A percentile compares a stretch with the other conserved stretches of the same genome.
Conservation (phyloP, 2,797 vertebrate genomes). For the Lepus oiostolus region DNA sequence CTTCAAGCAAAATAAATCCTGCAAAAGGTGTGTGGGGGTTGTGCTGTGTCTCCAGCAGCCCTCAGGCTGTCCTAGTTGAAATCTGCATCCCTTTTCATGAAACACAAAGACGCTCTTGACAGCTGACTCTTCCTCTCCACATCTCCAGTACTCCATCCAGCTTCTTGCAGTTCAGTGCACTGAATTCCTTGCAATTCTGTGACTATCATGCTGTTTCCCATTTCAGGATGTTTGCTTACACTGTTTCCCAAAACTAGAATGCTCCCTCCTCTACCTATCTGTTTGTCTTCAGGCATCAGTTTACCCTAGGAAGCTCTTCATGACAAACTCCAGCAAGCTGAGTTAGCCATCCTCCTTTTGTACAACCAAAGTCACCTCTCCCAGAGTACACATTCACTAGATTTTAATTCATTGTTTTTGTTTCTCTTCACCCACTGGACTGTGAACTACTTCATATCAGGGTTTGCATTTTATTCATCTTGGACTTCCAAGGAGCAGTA, state of each 20-base stretch:
- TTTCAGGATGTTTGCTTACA: background rate
- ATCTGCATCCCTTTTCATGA: background rate
- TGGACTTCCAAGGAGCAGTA: background rate
- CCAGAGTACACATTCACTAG: background rate
- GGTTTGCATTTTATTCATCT: background rate
- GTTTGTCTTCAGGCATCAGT: background rate
- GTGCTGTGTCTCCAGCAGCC: background rate
- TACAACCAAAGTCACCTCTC: background rate
- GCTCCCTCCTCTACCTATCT: background rate
- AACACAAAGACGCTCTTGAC: too few relatives aligned
- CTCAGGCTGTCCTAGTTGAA: background rate
- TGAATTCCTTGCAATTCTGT: background rate
- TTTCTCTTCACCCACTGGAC: background rate
- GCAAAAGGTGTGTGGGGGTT: background rate
- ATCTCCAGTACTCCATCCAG: background rate
- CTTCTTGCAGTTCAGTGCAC: background rate
- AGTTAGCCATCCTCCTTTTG: background rate
- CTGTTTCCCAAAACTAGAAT: background rate
- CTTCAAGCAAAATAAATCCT: slow-evolving; percentile 27
- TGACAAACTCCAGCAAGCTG: background rate
- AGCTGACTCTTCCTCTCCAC: background rate
- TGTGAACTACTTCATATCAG: background rate
- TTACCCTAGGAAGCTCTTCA: background rate
- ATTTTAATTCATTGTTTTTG: background rate
- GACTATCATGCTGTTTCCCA: background rate